phyloP scores from a whole-genome alignment of 2,888 invertebrate species.

The Xestia ashworthii region DNA sequence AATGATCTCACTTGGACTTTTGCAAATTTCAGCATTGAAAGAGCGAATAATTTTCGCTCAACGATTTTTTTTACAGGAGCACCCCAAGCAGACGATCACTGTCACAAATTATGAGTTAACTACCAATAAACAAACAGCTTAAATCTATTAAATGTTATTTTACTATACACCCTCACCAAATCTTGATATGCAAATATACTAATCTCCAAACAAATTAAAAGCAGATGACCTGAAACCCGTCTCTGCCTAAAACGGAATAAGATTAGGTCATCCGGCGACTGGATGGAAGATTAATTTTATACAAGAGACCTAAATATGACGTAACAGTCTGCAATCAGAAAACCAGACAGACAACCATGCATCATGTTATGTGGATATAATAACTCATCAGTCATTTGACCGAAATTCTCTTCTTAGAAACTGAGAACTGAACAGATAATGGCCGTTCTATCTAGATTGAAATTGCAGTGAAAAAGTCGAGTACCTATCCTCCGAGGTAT shows the following conservation, averaged over 20 bases:
- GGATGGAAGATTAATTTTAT: constrained; percentile 47
- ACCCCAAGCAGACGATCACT: neutral
- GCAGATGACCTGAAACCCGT: constrained; percentile 35
- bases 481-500: neutral
- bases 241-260: constrained; percentile 45
- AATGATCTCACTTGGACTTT: neutral
- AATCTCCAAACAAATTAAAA: constrained; percentile 34
- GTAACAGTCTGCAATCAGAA: constrained; percentile 45
- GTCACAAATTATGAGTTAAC: neutral
- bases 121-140: neutral
- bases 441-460: neutral
- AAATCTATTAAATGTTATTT: constrained; percentile 8
- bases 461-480: neutral
- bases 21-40: neutral
- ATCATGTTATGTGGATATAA: constrained; percentile 14
- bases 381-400: constrained; percentile 6
- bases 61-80: neutral
- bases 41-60: neutral
- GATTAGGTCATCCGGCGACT: constrained; percentile 57
- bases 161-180: neutral
- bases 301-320: constrained; percentile 41
- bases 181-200: constrained; percentile 1
- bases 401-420: constrained; percentile 8
- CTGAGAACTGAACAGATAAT: neutral
- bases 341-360: constrained; percentile 17